A percentile compares a stretch with the other conserved stretches of the same genome.
Evolutionary conservation across 2,888 invertebrate genomes (phyloP).

Genomic region (Trichogramma dendrolimi): DNA sequence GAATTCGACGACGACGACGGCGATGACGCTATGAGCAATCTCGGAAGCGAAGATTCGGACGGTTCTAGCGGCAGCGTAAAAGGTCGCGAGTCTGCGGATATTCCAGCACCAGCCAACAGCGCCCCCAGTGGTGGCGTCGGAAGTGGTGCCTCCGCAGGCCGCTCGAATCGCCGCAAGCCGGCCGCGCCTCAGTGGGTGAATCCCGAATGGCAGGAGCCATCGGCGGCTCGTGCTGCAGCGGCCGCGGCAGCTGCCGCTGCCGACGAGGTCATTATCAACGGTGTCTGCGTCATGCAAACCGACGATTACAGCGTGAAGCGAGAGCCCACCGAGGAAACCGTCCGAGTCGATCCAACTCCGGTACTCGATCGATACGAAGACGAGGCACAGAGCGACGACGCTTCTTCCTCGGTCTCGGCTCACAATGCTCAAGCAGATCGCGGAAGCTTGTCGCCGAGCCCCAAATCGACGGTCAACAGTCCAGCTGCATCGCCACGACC

Average conservation of each 20-base stretch:
- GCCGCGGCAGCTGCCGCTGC: slow-evolving; percentile 46
- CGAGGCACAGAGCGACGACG: slow-evolving; percentile 53
- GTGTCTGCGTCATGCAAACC: slow-evolving; percentile 84
- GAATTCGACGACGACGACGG: slow-evolving; percentile 68
- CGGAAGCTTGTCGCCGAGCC: slow-evolving; percentile 47
- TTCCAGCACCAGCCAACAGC: slow-evolving; percentile 34
- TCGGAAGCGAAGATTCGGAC: slow-evolving; percentile 66
- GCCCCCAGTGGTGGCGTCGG: slow-evolving; percentile 36
- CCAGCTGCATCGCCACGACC: slow-evolving; percentile 44
- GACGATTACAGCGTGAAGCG: slow-evolving; percentile 63
- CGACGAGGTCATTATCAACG: slow-evolving; percentile 86
- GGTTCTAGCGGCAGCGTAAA: slow-evolving; percentile 50
- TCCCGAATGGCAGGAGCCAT: slow-evolving; percentile 79
- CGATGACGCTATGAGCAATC: slow-evolving; percentile 67
- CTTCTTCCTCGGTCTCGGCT: slow-evolving; percentile 45
- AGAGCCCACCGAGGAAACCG: slow-evolving; percentile 62
- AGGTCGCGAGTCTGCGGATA: slow-evolving; percentile 43
- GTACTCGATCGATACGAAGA: slow-evolving; percentile 63
- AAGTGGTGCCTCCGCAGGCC: not conserved
- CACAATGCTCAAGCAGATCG: slow-evolving; percentile 36
- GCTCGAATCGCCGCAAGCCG: slow-evolving; percentile 78
- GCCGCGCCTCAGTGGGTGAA: slow-evolving; percentile 98
- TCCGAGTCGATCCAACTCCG: slow-evolving; percentile 73
- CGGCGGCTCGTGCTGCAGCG: slow-evolving; percentile 49
- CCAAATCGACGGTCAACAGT: slow-evolving; percentile 46